Evolutionary conservation across 1,140 invertebrate species (phyloP).

Genomic region (Ganaspis sp.): DNA sequence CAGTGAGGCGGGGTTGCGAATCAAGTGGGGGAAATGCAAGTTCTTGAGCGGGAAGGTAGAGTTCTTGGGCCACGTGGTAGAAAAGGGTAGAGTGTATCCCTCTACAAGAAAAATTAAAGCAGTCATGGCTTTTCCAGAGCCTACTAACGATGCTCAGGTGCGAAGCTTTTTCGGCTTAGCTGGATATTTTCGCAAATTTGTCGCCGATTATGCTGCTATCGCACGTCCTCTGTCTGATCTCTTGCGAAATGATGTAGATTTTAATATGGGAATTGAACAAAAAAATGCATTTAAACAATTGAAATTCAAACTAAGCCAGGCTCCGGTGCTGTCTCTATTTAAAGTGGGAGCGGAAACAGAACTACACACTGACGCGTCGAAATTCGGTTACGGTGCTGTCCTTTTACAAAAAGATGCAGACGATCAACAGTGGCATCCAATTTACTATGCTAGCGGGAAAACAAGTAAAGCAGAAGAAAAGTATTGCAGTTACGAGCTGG

Average conservation of each 20-base stretch:
- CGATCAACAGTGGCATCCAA: constrained; percentile 53
- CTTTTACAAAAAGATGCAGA: background rate
- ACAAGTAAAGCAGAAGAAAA: constrained; percentile 55
- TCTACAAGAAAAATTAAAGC: background rate
- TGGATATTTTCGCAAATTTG: constrained; percentile 40
- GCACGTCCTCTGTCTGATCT: constrained; percentile 37
- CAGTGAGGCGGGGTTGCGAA: background rate
- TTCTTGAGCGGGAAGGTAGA: constrained; percentile 53
- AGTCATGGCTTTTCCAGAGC: background rate
- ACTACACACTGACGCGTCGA: too few relatives aligned
- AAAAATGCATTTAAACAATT: constrained; percentile 22
- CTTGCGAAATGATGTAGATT: constrained; percentile 15
- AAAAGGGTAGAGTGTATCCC: constrained; percentile 6
- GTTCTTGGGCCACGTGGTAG: constrained; percentile 42
- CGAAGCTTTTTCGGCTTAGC: constrained; percentile 36
- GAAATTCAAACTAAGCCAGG: constrained; percentile 1
- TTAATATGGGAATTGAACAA: background rate
- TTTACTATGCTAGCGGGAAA: constrained; percentile 58
- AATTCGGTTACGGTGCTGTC: too few relatives aligned
- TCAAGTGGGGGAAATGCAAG: constrained; percentile 42
- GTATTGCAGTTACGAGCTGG: constrained; percentile 58
- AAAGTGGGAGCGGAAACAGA: too few relatives aligned
- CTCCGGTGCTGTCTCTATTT: constrained; percentile 7
- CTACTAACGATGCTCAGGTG: background rate
- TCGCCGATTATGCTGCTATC: constrained; percentile 3